phyloP scores from a whole-genome alignment of 1,140 invertebrate genomes.

The Bombus confusus region DNA sequence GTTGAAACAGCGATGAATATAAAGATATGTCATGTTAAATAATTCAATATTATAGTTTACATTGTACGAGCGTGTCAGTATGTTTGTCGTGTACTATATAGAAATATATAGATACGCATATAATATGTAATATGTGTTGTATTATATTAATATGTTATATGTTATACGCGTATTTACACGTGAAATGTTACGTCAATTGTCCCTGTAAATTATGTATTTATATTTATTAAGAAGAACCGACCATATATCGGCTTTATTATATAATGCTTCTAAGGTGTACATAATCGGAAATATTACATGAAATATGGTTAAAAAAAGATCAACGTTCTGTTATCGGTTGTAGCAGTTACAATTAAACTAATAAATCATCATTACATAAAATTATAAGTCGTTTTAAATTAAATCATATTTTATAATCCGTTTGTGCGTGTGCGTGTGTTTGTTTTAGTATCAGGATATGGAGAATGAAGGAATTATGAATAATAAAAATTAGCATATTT shows the following conservation, averaged over 20 bases:
- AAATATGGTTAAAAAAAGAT: slow-evolving; percentile 28
- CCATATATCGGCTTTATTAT: slow-evolving; percentile 53
- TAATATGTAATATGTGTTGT: slow-evolving; percentile 6
- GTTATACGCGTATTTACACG: slow-evolving; percentile 38
- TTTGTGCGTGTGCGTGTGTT: neutral
- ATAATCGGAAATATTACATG: slow-evolving; percentile 38
- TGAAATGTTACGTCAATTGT: slow-evolving; percentile 42
- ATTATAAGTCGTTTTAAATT: slow-evolving; percentile 18
- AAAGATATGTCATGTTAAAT: slow-evolving; percentile 28
- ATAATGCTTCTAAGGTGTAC: slow-evolving; percentile 55
- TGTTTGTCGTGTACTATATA: slow-evolving; percentile 11
- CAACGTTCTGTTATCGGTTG: slow-evolving; percentile 58
- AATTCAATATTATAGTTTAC: slow-evolving; percentile 43
- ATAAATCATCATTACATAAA: slow-evolving; percentile 70
- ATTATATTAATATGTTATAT: slow-evolving; percentile 13
- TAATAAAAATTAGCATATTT: slow-evolving; percentile 26
- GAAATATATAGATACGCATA: slow-evolving; percentile 24
- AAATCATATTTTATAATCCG: neutral
- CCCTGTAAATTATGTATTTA: slow-evolving; percentile 52
- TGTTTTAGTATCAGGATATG: neutral
- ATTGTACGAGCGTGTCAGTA: slow-evolving; percentile 33
- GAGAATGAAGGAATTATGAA: slow-evolving; percentile 16
- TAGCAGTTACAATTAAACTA: slow-evolving; percentile 49
- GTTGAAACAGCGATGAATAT: neutral
- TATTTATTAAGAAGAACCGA: slow-evolving; percentile 56